Conservation (phyloP, 2,113 vertebrate species). For the Turdus rufiventris region DNA sequence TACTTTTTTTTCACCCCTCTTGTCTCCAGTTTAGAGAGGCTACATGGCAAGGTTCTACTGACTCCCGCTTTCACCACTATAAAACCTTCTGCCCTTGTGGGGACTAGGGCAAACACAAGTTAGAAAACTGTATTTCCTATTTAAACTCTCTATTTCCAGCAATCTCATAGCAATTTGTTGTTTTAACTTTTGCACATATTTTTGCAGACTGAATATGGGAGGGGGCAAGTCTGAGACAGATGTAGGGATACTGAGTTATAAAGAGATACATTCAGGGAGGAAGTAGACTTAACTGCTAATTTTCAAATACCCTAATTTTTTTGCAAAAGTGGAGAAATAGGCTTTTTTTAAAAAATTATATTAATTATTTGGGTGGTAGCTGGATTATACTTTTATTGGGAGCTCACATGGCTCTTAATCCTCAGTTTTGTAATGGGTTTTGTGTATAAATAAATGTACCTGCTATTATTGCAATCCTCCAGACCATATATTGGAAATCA, state of each 20-base stretch:
- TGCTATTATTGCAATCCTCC: not conserved
- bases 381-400: not conserved
- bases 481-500: not conserved
- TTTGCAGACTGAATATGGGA: not conserved
- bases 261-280: not conserved
- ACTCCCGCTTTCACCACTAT: not conserved
- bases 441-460: not conserved
- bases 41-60: not conserved
- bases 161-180: not conserved
- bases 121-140: not conserved
- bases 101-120: not conserved
- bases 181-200: constrained; percentile 1
- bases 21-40: not conserved
- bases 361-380: not conserved
- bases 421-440: not conserved
- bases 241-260: not conserved
- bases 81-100: not conserved
- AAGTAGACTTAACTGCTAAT: not conserved
- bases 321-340: not conserved
- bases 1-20: not conserved
- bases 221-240: not conserved
- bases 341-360: accelerated
- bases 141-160: not conserved
- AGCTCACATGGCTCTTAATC: not conserved
- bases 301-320: not conserved